Conservation (phyloP, 2,113 vertebrate species). For the Lamprologus lemairii region DNA sequence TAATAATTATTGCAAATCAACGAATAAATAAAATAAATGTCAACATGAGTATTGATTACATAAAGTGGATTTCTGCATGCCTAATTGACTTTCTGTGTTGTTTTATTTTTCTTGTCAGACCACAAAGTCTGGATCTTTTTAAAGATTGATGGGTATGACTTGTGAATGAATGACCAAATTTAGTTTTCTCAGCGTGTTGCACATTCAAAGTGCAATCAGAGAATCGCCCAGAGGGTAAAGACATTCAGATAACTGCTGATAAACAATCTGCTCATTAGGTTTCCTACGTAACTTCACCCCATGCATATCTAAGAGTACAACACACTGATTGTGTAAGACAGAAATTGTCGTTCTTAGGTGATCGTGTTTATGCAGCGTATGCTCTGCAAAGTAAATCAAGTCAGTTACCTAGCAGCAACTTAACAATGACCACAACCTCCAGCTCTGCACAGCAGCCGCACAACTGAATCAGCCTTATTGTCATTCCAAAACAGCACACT, state of each 20-base stretch:
- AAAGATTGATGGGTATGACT: background rate
- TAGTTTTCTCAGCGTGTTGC: background rate
- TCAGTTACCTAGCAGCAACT: constrained; percentile 23
- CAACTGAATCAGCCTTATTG: constrained; percentile 1
- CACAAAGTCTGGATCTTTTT: background rate
- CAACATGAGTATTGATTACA: background rate
- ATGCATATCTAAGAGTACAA: background rate
- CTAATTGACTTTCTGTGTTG: background rate
- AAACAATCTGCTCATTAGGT: background rate
- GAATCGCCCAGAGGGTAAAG: background rate
- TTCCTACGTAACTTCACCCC: background rate
- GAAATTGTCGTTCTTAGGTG: background rate
- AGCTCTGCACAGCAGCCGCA: background rate
- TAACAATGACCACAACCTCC: background rate
- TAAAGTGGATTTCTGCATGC: background rate
- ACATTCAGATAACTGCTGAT: background rate
- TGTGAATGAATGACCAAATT: background rate
- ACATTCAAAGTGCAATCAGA: background rate
- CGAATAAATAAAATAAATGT: background rate
- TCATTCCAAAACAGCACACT: constrained; percentile 1
- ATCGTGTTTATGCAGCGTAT: background rate
- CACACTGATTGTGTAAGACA: background rate
- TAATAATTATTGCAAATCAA: background rate
- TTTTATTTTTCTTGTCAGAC: background rate
- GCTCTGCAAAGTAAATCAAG: background rate